Conservation (phyloP, 2,888 invertebrate genomes). For the Eristalis arbustorum region DNA sequence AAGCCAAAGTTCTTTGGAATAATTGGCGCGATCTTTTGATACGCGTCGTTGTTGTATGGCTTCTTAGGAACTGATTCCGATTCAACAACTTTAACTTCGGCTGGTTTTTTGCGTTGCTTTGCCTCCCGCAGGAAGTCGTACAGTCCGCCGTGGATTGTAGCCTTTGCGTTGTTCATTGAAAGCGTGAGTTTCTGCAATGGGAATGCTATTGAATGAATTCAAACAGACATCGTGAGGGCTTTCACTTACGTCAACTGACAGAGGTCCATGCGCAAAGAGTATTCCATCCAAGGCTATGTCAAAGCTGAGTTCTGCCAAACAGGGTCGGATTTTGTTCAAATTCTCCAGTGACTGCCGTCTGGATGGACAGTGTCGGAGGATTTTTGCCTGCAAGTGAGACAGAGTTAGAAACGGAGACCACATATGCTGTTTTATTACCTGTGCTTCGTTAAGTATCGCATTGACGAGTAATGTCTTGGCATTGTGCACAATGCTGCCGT, state of each 20-base stretch:
- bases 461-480: slow-evolving; percentile 87
- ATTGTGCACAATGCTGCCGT: slow-evolving; percentile 86
- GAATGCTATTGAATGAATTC: not conserved
- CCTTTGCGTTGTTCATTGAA: slow-evolving; percentile 80
- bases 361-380: slow-evolving; percentile 77
- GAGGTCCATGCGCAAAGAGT: slow-evolving; percentile 89
- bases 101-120: slow-evolving; percentile 76
- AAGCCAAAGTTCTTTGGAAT: slow-evolving; percentile 91
- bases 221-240: not conserved
- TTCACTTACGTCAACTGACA: slow-evolving; percentile 88
- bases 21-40: slow-evolving; percentile 86
- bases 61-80: slow-evolving; percentile 52
- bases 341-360: slow-evolving; percentile 78
- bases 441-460: slow-evolving; percentile 85
- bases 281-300: slow-evolving; percentile 88
- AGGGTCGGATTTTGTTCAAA: slow-evolving; percentile 82
- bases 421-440: slow-evolving; percentile 77
- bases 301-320: slow-evolving; percentile 87
- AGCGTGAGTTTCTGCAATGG: slow-evolving; percentile 79
- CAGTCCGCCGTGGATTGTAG: slow-evolving; percentile 81
- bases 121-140: slow-evolving; percentile 81
- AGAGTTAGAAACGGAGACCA: not conserved
- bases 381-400: slow-evolving; percentile 75
- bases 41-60: slow-evolving; percentile 81
- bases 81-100: slow-evolving; percentile 56